Evolutionary conservation across 2,797 vertebrate genomes (phyloP).

Genomic region (Molossus alvarezi): DNA sequence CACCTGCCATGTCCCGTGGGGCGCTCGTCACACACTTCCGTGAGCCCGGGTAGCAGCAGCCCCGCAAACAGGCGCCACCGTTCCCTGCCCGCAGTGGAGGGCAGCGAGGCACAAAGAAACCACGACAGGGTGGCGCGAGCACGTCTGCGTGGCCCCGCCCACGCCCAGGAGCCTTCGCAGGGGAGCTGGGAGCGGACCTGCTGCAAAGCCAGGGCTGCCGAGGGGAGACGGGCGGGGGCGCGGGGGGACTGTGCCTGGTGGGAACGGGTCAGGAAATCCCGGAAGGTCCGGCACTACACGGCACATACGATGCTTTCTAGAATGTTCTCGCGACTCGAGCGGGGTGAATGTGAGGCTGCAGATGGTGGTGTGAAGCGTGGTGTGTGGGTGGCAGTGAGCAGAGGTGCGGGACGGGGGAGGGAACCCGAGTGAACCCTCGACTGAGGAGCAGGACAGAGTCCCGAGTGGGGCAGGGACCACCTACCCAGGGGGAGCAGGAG

Average conservation of each 20-base stretch:
- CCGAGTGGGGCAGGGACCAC: accelerated
- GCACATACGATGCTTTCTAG: accelerated
- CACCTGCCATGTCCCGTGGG: accelerated
- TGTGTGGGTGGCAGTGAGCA: accelerated
- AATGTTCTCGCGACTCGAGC: not conserved
- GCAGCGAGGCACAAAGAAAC: accelerated
- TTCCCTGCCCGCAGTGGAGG: accelerated
- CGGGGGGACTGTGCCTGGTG: not conserved
- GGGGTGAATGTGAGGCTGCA: not conserved
- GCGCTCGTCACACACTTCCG: accelerated
- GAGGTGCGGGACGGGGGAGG: not conserved
- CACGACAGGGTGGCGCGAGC: accelerated
- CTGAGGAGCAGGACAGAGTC: not conserved
- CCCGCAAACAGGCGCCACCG: accelerated
- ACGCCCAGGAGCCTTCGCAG: not conserved
- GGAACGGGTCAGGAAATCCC: accelerated
- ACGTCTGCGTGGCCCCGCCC: accelerated
- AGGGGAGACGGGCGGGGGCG: not conserved
- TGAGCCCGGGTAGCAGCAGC: accelerated
- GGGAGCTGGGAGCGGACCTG: accelerated
- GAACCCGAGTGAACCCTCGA: accelerated
- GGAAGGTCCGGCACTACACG: accelerated
- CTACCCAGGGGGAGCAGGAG: accelerated
- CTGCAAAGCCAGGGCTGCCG: not conserved
- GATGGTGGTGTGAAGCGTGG: not conserved